Percentiles rank a stretch among this genome's conserved stretches.
Conservation (phyloP, 1,140 invertebrate species). For the Arion vulgaris region DNA sequence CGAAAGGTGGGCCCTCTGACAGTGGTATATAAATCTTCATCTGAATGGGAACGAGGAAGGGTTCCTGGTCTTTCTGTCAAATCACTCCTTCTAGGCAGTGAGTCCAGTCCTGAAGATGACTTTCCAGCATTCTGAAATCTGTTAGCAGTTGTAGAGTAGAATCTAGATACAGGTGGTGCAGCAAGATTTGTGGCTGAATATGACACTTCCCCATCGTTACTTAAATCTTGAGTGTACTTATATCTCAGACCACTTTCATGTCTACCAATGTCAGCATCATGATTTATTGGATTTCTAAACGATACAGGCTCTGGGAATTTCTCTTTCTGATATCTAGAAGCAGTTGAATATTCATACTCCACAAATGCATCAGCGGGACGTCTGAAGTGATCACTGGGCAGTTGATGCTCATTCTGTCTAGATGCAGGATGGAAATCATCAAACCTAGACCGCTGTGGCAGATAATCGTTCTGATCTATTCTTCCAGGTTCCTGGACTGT, state of each 20-base stretch:
- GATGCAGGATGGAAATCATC: neutral
- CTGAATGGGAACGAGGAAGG: neutral
- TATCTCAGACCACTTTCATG: neutral
- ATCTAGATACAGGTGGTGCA: neutral
- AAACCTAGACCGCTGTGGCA: neutral
- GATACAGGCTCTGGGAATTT: neutral
- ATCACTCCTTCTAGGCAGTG: neutral
- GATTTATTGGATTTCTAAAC: neutral
- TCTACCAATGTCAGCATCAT: neutral
- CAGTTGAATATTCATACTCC: neutral
- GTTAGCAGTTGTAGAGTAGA: neutral
- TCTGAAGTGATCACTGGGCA: neutral
- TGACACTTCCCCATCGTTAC: neutral
- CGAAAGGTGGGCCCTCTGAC: constrained; percentile 11
- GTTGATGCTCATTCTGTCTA: neutral
- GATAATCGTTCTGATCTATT: neutral
- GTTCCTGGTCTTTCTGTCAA: neutral
- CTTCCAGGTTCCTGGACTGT: neutral
- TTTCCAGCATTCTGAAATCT: neutral
- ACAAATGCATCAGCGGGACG: neutral
- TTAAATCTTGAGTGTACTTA: neutral
- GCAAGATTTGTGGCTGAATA: neutral
- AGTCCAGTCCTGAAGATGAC: neutral
- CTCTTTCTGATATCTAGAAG: neutral
- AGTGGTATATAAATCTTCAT: neutral